These are phyloP conservation scores for Dunckerocampus dactyliophorus DNA, from an alignment of 2,113 vertebrate species.

Conservation along the genomic window DNA sequence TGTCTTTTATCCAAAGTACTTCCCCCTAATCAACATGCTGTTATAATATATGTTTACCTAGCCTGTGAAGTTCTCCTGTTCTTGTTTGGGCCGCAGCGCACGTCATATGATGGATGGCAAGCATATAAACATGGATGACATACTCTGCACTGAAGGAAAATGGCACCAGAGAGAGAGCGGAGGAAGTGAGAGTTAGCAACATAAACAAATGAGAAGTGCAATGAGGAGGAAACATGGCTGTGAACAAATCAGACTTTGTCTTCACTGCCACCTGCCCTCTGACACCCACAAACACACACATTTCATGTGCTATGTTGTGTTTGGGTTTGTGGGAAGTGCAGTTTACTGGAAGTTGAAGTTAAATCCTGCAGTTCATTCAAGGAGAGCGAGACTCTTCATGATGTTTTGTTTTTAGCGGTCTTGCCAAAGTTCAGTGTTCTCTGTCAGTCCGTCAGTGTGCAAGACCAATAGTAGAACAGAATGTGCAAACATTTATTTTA, in stretches of 20 bases:
- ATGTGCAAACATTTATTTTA: background rate
- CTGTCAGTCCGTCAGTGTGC: background rate
- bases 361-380: constrained; percentile 22
- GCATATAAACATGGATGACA: constrained; percentile 55
- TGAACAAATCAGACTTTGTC: constrained; percentile 71
- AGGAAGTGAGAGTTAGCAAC: constrained; percentile 49
- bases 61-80: constrained; percentile 7
- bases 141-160: constrained; percentile 40
- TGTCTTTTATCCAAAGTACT: constrained; percentile 13
- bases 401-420: constrained; percentile 11
- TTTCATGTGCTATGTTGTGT: constrained; percentile 24
- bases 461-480: background rate
- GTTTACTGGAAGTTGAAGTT: constrained; percentile 48
- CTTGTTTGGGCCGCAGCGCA: constrained; percentile 11
- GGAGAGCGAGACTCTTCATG: constrained; percentile 5
- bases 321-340: constrained; percentile 45
- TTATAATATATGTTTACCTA: constrained; percentile 4
- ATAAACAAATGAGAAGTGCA: constrained; percentile 67
- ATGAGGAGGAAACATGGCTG: constrained; percentile 66
- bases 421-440: constrained; percentile 3
- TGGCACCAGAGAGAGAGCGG: constrained; percentile 29
- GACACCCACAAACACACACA: constrained; percentile 13
- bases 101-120: constrained; percentile 36
- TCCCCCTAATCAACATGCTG: constrained; percentile 17
- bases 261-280: constrained; percentile 50